Base-by-base conservation (phyloP, 2,888 invertebrate genomes). In the Caprella mutica region DNA sequence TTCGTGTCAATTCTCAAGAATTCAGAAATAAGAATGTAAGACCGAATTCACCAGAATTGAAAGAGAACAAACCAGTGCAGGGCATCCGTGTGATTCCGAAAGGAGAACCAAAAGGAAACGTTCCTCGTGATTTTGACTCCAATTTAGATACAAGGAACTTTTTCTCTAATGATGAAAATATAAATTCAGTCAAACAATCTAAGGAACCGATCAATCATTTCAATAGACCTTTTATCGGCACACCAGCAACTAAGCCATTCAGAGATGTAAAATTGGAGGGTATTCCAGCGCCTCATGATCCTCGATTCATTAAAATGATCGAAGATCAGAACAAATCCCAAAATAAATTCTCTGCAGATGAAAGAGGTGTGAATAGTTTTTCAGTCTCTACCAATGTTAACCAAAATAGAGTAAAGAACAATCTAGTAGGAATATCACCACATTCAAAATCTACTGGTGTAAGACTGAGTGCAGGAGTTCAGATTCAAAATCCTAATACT, bases 41-140 rank as follows among this genome's bases (percentile, higher is more conserved):
- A n/a, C n/a, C n/a, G n/a, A n/a, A n/a, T n/a, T n/a, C n/a, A n/a
- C n/a, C n/a, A n/a, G n/a, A n/a, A n/a, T n/a, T n/a, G n/a, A n/a
- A n/a, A n/a, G n/a, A n/a, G n/a, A n/a, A n/a, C n/a, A n/a, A n/a
- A 19, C 48, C 48, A 9, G 48, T 30, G 8, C 29, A 29, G 30
- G 48, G 48, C 9, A 46, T 53, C 29, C 56, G 54, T 23, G 50
- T 50, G n/a, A 42, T 54, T 23, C 51, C 59, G 12, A 55, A 38
- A n/a, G 48, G 51, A 19, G 44, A 52, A 14, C 51, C 59, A 26
- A 59, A 52, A 27, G n/a, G n/a, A n/a, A n/a, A n/a, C n/a, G n/a
- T n/a, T n/a, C n/a, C n/a, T n/a, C n/a, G n/a, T n/a, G n/a, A n/a
- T n/a, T n/a, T n/a, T n/a, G n/a, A n/a, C n/a, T n/a, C 48, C 21